These are phyloP conservation scores for Coccyzus lansbergi DNA, from an alignment of 2,797 vertebrate genomes.

Conservation along the genomic window DNA sequence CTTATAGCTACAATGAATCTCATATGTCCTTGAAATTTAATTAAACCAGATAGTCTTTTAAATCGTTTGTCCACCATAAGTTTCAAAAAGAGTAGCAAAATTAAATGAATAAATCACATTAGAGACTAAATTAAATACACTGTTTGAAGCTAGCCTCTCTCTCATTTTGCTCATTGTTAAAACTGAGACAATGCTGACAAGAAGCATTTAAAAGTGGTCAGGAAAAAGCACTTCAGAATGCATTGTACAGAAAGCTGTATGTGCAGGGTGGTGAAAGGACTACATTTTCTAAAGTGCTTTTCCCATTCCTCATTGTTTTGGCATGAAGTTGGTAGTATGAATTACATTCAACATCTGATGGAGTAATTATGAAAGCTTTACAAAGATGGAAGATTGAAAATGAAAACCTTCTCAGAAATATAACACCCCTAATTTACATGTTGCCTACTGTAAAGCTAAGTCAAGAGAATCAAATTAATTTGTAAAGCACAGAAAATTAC, in stretches of 20 bases:
- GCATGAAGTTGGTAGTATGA: background rate
- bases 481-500: background rate
- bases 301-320: background rate
- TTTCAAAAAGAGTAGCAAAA: slow-evolving; percentile 53
- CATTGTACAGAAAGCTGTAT: background rate
- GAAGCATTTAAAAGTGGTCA: slow-evolving; percentile 5
- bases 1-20: slow-evolving; percentile 27
- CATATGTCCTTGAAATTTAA: slow-evolving; percentile 59
- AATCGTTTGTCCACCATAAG: slow-evolving; percentile 41
- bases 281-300: background rate
- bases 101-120: slow-evolving; percentile 58
- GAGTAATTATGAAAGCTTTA: background rate
- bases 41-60: slow-evolving; percentile 57
- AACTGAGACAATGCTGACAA: slow-evolving; percentile 21
- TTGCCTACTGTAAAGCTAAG: background rate
- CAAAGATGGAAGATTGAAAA: background rate
- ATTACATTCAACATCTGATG: background rate
- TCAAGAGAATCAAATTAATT: background rate
- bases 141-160: slow-evolving; percentile 13
- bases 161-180: slow-evolving; percentile 26
- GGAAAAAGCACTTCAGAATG: background rate
- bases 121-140: slow-evolving; percentile 37
- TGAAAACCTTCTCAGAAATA: background rate
- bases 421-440: background rate
- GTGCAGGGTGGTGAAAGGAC: background rate